Percentiles rank a stretch among this genome's conserved stretches.
Evolutionary conservation across 2,888 invertebrate species (phyloP).

Genomic region (Ennomos fuscantarius): DNA sequence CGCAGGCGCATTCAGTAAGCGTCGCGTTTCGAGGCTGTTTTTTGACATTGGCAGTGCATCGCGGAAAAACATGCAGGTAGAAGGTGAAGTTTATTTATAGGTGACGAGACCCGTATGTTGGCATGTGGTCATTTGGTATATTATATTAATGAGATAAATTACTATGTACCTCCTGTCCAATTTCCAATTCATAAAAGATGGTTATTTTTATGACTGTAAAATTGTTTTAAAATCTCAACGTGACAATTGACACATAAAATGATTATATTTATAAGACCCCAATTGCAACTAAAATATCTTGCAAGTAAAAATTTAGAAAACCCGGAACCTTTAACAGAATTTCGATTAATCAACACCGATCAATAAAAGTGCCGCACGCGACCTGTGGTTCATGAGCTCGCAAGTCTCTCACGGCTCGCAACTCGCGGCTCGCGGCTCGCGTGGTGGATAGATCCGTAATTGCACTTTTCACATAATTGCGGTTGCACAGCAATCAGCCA

Average conservation of each 20-base stretch:
- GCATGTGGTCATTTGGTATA: background rate
- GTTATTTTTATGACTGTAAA: too few species aligned
- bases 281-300: too few species aligned
- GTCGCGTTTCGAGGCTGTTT: slow-evolving; percentile 45
- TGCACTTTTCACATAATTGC: slow-evolving; percentile 52
- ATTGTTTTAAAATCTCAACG: too few species aligned
- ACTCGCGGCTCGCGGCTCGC: slow-evolving; percentile 23
- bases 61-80: slow-evolving; percentile 31
- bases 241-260: too few species aligned
- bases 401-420: slow-evolving; percentile 33
- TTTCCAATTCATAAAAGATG: too few species aligned
- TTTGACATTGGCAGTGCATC: slow-evolving; percentile 58
- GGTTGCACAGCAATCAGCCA: slow-evolving; percentile 34
- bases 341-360: slow-evolving; percentile 32
- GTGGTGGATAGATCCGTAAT: slow-evolving; percentile 38
- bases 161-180: background rate
- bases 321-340: slow-evolving; percentile 32
- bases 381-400: slow-evolving; percentile 10
- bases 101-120: slow-evolving; percentile 11
- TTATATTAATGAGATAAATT: background rate
- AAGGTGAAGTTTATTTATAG: slow-evolving; percentile 28
- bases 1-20: slow-evolving; percentile 23
- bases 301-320: slow-evolving; percentile 26
- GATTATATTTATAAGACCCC: too few species aligned
- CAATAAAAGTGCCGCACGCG: slow-evolving; percentile 37